A percentile compares a stretch with the other conserved stretches of the same genome.
phyloP scores from a whole-genome alignment of 2,888 invertebrate species.

The Hypsopygia costalis region DNA sequence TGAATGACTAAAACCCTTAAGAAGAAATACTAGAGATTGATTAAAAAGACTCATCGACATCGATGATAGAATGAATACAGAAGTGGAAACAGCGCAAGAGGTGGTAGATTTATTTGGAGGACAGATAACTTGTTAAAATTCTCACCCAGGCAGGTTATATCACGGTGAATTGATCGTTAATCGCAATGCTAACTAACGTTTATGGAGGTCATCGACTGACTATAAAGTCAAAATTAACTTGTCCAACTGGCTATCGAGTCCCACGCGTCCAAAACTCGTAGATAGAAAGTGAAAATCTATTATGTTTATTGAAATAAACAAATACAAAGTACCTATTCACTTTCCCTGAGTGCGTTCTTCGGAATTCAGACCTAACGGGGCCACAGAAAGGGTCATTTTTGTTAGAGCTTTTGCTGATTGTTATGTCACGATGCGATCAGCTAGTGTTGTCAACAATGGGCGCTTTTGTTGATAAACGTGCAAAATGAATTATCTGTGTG shows the following conservation, averaged over 20 bases:
- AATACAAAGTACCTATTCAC: constrained; percentile 17
- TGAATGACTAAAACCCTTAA: no score
- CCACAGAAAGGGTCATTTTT: constrained; percentile 12
- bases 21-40: no score
- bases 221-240: neutral
- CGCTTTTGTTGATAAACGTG: constrained; percentile 4
- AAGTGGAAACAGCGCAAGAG: no score
- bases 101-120: no score
- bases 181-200: no score
- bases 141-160: no score
- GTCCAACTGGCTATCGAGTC: neutral
- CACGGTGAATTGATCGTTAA: no score
- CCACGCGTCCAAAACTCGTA: constrained; percentile 20
- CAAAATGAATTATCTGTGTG: no score
- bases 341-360: constrained; percentile 12
- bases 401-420: constrained; percentile 7
- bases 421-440: constrained; percentile 13
- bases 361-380: constrained; percentile 7
- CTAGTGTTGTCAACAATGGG: constrained; percentile 2
- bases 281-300: constrained; percentile 33
- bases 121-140: no score
- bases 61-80: no score
- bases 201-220: neutral
- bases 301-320: constrained; percentile 24
- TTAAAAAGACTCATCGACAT: no score